A percentile compares a stretch with the other conserved stretches of the same genome.
These are phyloP conservation scores for Oncorhynchus tshawytscha DNA, from an alignment of 2,113 vertebrate genomes.

Conservation along the genomic window DNA sequence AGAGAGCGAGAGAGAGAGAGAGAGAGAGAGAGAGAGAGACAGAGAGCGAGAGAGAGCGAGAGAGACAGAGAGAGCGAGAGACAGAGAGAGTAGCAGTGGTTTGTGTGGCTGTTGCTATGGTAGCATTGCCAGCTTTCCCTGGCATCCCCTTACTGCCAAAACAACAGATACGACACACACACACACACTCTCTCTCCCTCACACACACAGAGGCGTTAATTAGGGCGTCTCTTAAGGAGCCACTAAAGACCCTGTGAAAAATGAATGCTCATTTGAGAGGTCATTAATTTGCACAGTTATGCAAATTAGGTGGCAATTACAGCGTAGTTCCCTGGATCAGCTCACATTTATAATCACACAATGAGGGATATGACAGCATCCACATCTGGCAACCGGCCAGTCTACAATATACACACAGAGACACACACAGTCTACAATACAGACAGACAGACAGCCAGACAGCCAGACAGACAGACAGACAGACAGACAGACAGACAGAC, in stretches of 20 bases:
- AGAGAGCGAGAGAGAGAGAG: background rate
- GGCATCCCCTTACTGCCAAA: conserved; percentile 25
- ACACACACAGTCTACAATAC: conserved; percentile 9
- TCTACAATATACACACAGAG: conserved; percentile 13
- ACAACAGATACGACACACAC: conserved; percentile 1
- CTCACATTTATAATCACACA: conserved; percentile 48
- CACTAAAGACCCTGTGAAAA: conserved; percentile 62
- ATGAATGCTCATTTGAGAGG: conserved; percentile 59
- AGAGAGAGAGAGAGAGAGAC: background rate
- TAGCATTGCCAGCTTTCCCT: conserved; percentile 21
- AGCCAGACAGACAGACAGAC: too few species aligned
- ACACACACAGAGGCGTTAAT: conserved; percentile 47
- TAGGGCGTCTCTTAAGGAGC: conserved; percentile 53
- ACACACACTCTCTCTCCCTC: background rate
- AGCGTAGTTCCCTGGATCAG: conserved; percentile 39
- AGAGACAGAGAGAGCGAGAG: background rate
- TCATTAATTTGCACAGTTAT: conserved; percentile 68
- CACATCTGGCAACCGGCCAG: conserved; percentile 26
- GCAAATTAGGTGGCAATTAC: conserved; percentile 66
- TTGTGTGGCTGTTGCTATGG: conserved; percentile 15
- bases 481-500: too few species aligned
- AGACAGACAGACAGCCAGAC: too few species aligned
- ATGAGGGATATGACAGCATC: conserved; percentile 29
- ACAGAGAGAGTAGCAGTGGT: conserved; percentile 3
- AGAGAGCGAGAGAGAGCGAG: too few species aligned